Evolutionary conservation across 37 sponge, comb jelly and placozoan species (phyloP).

Genomic region (Aplysina aerophoba): DNA sequence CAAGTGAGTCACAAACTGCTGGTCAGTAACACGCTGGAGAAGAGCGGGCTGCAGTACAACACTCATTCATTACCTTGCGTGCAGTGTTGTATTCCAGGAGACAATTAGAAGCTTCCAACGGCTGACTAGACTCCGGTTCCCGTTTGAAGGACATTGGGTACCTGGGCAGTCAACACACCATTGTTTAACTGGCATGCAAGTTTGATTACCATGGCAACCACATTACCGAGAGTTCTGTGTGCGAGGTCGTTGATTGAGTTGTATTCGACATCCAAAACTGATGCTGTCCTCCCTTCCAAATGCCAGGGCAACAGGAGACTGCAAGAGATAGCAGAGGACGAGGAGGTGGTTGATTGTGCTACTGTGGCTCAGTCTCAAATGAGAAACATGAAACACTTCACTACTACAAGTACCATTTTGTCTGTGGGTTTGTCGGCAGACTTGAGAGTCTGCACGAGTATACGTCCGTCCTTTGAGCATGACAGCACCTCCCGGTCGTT

Average conservation of each 20-base stretch:
- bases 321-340: not conserved
- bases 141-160: not conserved
- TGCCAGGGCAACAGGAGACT: not conserved
- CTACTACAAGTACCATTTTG: slow-evolving; percentile 50
- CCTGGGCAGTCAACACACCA: not conserved
- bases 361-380: no score
- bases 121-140: not conserved
- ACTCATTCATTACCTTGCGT: no score
- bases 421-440: slow-evolving; percentile 62
- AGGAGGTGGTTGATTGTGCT: no score
- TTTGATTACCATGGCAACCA: not conserved
- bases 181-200: not conserved
- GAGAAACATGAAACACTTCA: not conserved
- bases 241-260: not conserved
- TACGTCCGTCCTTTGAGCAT: slow-evolving; percentile 72
- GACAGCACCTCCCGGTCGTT: slow-evolving; percentile 67
- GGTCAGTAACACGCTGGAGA: no score
- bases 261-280: not conserved
- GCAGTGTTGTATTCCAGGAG: not conserved
- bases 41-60: no score
- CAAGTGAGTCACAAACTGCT: no score
- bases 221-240: not conserved
- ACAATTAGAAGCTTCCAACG: not conserved
- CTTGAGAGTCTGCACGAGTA: slow-evolving; percentile 56
- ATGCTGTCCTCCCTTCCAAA: not conserved